Evolutionary conservation across 2,113 vertebrate genomes (phyloP).

Genomic region (Zosterops hypoxanthus): DNA sequence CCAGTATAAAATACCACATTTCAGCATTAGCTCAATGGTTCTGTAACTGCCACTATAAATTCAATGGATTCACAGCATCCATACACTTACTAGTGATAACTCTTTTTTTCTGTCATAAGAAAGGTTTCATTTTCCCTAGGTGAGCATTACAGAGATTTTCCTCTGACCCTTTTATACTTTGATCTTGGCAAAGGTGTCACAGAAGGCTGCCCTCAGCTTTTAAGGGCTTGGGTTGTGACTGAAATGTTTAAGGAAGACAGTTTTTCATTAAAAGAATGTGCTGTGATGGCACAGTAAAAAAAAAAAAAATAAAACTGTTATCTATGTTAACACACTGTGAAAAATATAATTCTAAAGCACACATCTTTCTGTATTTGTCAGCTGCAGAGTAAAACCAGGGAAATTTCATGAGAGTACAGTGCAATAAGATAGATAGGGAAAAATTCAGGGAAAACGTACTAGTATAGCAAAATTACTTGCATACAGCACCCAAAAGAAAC

Average conservation of each 20-base stretch:
- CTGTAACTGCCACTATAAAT: not conserved
- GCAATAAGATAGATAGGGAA: not conserved
- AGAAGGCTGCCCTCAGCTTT: not conserved
- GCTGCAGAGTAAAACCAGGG: not conserved
- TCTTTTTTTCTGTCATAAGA: not conserved
- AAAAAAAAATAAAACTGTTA: not conserved
- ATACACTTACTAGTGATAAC: not conserved
- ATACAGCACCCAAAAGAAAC: not conserved
- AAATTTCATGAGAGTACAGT: not conserved
- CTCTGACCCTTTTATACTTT: not conserved
- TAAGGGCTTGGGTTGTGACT: not conserved
- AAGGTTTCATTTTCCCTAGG: constrained; percentile 12
- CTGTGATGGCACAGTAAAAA: not conserved
- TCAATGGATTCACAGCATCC: not conserved
- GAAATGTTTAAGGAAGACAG: not conserved
- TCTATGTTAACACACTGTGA: not conserved
- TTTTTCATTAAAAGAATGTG: not conserved
- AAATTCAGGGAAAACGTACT: not conserved
- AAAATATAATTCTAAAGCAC: not conserved
- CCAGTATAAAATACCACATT: not conserved
- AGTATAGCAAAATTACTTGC: not conserved
- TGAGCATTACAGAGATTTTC: not conserved
- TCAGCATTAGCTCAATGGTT: not conserved
- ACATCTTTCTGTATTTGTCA: not conserved
- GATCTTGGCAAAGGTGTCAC: not conserved